Conservation (phyloP, 2,797 vertebrate species). For the Dendrocincla tyrannina region DNA sequence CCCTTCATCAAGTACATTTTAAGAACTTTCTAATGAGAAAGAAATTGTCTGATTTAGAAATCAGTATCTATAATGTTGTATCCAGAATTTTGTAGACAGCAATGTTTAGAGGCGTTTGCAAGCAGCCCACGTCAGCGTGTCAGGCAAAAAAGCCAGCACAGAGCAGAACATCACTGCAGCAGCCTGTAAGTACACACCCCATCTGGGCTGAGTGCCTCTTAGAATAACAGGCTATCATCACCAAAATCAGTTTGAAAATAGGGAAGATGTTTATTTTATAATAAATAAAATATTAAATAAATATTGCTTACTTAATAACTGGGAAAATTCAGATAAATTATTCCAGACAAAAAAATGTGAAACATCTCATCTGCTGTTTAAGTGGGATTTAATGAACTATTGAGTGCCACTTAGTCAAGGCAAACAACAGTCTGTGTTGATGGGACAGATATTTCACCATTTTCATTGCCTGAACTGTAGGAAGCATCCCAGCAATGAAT, state of each 20-base stretch:
- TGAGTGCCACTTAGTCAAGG: conserved; percentile 65
- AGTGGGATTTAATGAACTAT: conserved; percentile 67
- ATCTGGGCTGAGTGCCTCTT: background rate
- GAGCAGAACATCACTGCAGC: background rate
- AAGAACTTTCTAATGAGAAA: background rate
- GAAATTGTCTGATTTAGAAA: background rate
- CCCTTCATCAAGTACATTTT: background rate
- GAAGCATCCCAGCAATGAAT: conserved; percentile 21
- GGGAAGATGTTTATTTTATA: background rate
- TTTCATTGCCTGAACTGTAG: background rate
- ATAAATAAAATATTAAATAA: background rate
- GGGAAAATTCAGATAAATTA: background rate
- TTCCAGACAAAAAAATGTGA: conserved; percentile 38
- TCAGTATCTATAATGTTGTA: background rate
- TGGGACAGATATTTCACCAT: conserved; percentile 21
- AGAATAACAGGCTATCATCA: background rate
- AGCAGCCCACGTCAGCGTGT: background rate
- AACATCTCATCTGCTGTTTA: conserved; percentile 22
- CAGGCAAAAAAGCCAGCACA: background rate
- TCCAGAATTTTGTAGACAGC: background rate
- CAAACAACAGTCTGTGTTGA: conserved; percentile 46
- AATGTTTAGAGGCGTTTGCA: background rate
- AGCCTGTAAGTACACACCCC: background rate
- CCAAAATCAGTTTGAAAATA: background rate
- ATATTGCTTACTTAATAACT: background rate